Conservation (phyloP, 1,140 invertebrate genomes). For the Sycobia sp. region DNA sequence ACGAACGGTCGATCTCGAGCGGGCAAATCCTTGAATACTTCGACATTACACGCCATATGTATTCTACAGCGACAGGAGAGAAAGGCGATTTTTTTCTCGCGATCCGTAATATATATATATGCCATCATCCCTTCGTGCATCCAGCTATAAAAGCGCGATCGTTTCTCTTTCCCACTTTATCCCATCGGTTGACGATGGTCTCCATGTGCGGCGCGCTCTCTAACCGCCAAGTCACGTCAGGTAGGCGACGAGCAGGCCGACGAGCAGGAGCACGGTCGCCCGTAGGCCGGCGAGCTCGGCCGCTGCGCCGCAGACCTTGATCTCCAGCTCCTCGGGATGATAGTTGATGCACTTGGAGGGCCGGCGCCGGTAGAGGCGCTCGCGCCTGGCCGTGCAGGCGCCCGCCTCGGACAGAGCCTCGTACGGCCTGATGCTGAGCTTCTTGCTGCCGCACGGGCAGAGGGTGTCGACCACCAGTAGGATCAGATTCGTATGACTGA, state of each 20-base stretch:
- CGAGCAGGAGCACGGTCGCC: neutral
- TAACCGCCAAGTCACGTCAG: conserved; percentile 47
- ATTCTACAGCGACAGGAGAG: neutral
- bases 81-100: too few relatives aligned
- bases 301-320: conserved; percentile 68
- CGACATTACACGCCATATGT: too few relatives aligned
- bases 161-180: neutral
- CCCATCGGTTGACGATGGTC: neutral
- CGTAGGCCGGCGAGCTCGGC: conserved; percentile 19
- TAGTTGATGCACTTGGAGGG: conserved; percentile 85
- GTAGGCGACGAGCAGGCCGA: conserved; percentile 24
- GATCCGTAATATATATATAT: too few relatives aligned
- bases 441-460: conserved; percentile 86
- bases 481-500: conserved; percentile 89
- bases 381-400: conserved; percentile 63
- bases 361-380: conserved; percentile 69
- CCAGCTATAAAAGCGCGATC: conserved; percentile 16
- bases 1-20: too few relatives aligned
- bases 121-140: too few relatives aligned
- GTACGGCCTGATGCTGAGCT: conserved; percentile 78
- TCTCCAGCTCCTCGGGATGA: conserved; percentile 83
- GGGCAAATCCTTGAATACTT: too few relatives aligned
- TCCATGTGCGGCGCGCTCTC: neutral
- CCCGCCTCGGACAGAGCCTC: conserved; percentile 64
- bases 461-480: conserved; percentile 86